Evolutionary conservation across 2,888 invertebrate species (phyloP).

Genomic region (Carpatolechia fugitivella): DNA sequence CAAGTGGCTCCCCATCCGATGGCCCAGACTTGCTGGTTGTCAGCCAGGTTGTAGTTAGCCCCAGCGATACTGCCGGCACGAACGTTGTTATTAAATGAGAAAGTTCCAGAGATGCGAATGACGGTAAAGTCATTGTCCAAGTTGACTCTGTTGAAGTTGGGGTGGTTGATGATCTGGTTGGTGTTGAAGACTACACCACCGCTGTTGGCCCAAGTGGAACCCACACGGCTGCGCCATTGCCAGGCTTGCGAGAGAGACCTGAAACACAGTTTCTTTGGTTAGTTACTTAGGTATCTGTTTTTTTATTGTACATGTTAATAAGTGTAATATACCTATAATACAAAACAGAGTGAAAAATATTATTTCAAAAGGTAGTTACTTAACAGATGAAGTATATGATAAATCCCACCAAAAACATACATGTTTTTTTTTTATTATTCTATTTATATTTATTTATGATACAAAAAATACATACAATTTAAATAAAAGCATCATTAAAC

Average conservation of each 20-base stretch:
- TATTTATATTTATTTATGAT: too few relatives aligned
- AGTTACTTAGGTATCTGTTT: too few relatives aligned
- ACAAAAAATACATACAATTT: too few relatives aligned
- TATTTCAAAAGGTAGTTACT: too few relatives aligned
- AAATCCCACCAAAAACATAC: too few relatives aligned
- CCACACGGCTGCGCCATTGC: conserved; percentile 31
- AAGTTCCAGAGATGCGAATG: conserved; percentile 32
- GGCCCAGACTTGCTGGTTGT: conserved; percentile 48
- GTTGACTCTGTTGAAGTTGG: conserved; percentile 35
- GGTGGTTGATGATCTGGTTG: conserved; percentile 37
- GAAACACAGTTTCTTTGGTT: neutral
- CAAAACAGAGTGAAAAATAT: too few relatives aligned
- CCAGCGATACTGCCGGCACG: conserved; percentile 37
- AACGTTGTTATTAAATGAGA: conserved; percentile 34
- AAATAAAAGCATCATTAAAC: too few relatives aligned
- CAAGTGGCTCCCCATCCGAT: conserved; percentile 57
- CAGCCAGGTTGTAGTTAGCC: conserved; percentile 37
- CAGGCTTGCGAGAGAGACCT: neutral
- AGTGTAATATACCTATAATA: neutral
- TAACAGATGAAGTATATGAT: too few relatives aligned
- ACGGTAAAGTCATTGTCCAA: conserved; percentile 50
- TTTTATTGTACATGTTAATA: too few relatives aligned
- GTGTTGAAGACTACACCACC: conserved; percentile 38
- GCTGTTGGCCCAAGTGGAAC: conserved; percentile 39
- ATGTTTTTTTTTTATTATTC: too few relatives aligned